Evolutionary conservation across 2,113 vertebrate species (phyloP), one percentile per base, ranked within the genome.

Genomic region (Ancistrus triradiatus): DNA sequence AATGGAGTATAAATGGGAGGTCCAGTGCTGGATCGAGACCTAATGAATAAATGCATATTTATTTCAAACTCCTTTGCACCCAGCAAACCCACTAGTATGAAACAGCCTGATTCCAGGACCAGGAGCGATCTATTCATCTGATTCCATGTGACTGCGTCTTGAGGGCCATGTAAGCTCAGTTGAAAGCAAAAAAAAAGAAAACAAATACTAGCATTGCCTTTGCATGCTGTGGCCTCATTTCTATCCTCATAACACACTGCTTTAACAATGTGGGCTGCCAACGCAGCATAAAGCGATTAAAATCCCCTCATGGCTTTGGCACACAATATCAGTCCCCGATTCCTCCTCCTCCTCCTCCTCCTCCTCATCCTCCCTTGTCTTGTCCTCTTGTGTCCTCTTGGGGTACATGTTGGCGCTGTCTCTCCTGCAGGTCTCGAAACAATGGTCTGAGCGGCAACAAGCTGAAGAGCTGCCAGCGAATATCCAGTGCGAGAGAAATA

Each of bases 401-500:
- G 38, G 14, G 38, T 48, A 47, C 11, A 25, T 38, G 40, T 61
- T 67, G 50, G 72, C 59, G 50, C 69, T 2, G 24, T 74, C 66
- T 64, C 70, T 59, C 73, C 63, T 38, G 56, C 7, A 17, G 38
- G 73, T 65, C 65, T 40, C 60, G 35, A 72, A 67, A 83, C 76
- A 83, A 78, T 72, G 71, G 70, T 56, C 75, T 57, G 28, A 46
- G n/a, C 38, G 73, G 73, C 60, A 46, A 55, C 63, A 47, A 68
- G 17, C 73, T 78, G 77, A 73, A 74, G 68, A 68, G 71, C 78
- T 78, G 80, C 78, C 78, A 81, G 18, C 21, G 33, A 53, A 48
- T 28, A 50, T 69, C 57, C 59, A 63, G 73, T 63, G 64, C 50
- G 68, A 78, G 74, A 75, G 65, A 73, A 80, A 80, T 80, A 80